Conservation (phyloP, 2,113 vertebrate genomes). For the Eleginops maclovinus region DNA sequence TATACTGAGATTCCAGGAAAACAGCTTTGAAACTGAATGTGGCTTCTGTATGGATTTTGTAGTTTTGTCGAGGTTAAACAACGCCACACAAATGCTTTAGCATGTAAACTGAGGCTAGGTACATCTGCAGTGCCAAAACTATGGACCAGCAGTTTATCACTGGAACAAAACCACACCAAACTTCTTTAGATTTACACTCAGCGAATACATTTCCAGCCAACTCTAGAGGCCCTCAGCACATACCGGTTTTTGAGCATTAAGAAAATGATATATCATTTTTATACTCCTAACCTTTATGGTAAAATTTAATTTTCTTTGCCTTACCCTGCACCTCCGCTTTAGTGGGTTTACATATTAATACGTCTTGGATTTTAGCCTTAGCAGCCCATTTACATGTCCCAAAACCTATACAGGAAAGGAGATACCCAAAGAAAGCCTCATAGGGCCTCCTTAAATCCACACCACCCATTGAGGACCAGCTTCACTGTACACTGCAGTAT, state of each 20-base stretch:
- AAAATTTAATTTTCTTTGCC: background rate
- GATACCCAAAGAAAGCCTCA: too few species aligned
- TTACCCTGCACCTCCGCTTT: background rate
- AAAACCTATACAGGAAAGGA: too few species aligned
- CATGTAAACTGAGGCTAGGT: conserved; percentile 28
- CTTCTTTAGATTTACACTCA: background rate
- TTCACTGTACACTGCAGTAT: background rate
- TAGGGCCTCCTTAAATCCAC: background rate
- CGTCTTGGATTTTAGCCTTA: background rate
- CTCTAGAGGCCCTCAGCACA: background rate
- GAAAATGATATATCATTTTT: background rate
- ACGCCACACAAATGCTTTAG: conserved; percentile 20
- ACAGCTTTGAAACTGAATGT: conserved; percentile 17
- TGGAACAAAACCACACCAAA: conserved; percentile 1
- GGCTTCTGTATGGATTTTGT: conserved; percentile 18
- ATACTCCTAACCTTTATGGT: background rate
- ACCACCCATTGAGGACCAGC: background rate
- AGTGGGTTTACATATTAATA: background rate
- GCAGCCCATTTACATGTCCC: too few species aligned
- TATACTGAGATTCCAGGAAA: background rate
- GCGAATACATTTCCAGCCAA: too few species aligned
- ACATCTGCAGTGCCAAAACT: conserved; percentile 1
- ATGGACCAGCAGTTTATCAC: background rate
- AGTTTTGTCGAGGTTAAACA: conserved; percentile 19
- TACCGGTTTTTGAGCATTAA: background rate